These are phyloP conservation scores for Protosalanx chinensis DNA, from an alignment of 2,797 vertebrate genomes.

Conservation along the genomic window DNA sequence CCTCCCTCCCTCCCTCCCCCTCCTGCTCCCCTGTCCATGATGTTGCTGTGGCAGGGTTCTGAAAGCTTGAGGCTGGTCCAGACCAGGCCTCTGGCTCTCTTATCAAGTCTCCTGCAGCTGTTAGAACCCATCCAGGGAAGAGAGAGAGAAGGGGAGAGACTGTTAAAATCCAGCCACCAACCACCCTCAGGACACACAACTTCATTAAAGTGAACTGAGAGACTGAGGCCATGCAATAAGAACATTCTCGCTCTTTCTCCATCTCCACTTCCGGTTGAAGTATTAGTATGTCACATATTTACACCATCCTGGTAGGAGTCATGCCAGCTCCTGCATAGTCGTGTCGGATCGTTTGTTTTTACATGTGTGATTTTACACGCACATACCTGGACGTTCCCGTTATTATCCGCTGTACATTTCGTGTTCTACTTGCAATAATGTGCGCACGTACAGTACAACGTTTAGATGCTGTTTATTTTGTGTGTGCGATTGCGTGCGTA, in stretches of 20 bases:
- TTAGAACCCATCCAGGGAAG: constrained; percentile 8
- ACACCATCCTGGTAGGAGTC: constrained; percentile 47
- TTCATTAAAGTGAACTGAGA: neutral
- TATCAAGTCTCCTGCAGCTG: constrained; percentile 27
- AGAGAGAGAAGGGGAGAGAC: no score
- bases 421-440: no score
- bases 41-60: constrained; percentile 23
- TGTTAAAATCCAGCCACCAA: neutral
- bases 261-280: neutral
- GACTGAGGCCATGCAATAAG: neutral
- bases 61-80: constrained; percentile 36
- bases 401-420: no score
- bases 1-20: constrained; percentile 25
- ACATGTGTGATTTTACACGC: no score
- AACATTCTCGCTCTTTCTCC: constrained; percentile 11
- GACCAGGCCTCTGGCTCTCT: constrained; percentile 13
- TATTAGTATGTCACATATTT: constrained; percentile 48
- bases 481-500: neutral
- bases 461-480: no score
- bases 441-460: no score
- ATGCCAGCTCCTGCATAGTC: constrained; percentile 38
- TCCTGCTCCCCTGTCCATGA: neutral
- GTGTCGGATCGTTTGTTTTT: neutral
- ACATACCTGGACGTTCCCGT: no score
- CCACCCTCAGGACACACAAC: neutral